These are phyloP conservation scores for Diglossa cyanea DNA, from an alignment of 2,797 vertebrate species.

Conservation along the genomic window DNA sequence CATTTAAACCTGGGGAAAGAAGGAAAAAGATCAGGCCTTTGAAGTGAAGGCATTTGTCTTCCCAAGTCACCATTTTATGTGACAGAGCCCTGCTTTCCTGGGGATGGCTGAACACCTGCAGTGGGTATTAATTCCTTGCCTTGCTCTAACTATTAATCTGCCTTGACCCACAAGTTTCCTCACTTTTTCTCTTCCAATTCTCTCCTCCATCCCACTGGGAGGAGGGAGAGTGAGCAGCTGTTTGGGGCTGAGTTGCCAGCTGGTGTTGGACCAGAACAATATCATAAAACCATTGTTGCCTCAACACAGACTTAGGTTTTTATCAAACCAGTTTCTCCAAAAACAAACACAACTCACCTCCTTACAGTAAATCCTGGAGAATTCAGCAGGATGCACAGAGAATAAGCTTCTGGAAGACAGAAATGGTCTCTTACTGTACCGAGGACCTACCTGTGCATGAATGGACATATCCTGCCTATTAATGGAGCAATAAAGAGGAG, in stretches of 20 bases:
- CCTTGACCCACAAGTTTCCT: background rate
- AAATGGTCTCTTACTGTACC: background rate
- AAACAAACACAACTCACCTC: background rate
- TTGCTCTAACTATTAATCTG: background rate
- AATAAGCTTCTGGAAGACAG: background rate
- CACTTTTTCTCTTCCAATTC: background rate
- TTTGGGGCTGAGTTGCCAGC: background rate
- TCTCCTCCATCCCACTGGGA: background rate
- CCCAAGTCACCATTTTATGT: background rate
- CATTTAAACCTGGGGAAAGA: rapidly evolving
- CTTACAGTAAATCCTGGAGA: background rate
- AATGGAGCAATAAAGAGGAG: background rate
- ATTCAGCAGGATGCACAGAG: background rate
- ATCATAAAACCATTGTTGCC: background rate
- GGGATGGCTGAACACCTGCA: background rate
- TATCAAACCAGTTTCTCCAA: background rate
- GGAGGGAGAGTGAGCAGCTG: background rate
- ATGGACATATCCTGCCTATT: background rate
- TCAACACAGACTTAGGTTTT: background rate
- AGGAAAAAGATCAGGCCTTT: background rate
- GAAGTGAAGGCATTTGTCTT: background rate
- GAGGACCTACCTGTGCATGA: background rate
- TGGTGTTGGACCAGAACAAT: background rate
- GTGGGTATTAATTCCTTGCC: background rate
- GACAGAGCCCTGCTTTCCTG: background rate